These are phyloP conservation scores for Zaprionus camerounensis DNA, from an alignment of 1,140 invertebrate genomes.

Conservation along the genomic window DNA sequence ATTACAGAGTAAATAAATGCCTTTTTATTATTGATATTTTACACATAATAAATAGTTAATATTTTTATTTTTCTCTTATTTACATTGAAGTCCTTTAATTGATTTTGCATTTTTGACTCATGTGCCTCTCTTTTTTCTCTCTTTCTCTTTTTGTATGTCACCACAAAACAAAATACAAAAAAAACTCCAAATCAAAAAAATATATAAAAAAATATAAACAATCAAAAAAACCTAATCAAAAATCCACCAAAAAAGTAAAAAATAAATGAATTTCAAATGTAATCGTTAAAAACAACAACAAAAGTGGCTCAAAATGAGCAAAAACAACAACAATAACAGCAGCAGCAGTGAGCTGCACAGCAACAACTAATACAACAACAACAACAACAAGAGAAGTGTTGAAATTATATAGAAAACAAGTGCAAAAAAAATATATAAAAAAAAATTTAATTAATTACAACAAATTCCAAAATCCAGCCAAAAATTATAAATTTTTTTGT, in stretches of 20 bases:
- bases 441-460: conserved; percentile 19
- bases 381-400: conserved; percentile 27
- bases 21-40: background rate
- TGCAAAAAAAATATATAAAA: conserved; percentile 2
- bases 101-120: conserved; percentile 48
- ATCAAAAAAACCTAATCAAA: background rate
- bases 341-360: conserved; percentile 32
- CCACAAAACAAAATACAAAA: conserved; percentile 19
- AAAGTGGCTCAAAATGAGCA: conserved; percentile 62
- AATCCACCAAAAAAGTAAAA: conserved; percentile 1
- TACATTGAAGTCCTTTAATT: conserved; percentile 11
- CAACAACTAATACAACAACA: conserved; percentile 38
- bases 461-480: conserved; percentile 40
- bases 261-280: conserved; percentile 23
- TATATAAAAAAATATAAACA: conserved; percentile 9
- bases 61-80: conserved; percentile 18
- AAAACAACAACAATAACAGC: conserved; percentile 26
- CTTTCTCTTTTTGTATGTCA: conserved; percentile 63
- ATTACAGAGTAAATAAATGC: background rate
- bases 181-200: background rate
- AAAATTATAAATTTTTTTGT: conserved; percentile 45
- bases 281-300: conserved; percentile 18
- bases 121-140: conserved; percentile 53
- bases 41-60: background rate
- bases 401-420: conserved; percentile 21